A percentile compares a stretch with the other conserved stretches of the same genome.
Conservation (phyloP, 2,888 invertebrate genomes). For the Zootermopsis nevadensis region DNA sequence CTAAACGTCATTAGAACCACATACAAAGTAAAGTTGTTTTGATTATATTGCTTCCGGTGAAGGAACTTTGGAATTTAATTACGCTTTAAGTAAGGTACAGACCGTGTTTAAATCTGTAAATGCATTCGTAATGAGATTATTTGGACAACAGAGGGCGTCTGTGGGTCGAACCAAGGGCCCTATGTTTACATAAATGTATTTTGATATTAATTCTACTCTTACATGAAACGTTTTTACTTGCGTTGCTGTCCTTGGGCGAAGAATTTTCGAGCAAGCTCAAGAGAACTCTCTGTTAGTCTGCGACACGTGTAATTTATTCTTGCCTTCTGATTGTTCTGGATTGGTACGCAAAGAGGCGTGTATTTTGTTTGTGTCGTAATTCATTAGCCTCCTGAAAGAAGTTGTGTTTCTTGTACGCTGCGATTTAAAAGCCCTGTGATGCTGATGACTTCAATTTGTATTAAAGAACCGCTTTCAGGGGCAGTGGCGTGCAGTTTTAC, state of each 20-base stretch:
- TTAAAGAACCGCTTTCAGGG: no score
- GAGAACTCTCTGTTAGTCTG: neutral
- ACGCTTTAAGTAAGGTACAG: neutral
- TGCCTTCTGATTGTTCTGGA: neutral
- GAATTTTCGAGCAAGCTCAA: neutral
- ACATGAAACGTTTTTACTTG: neutral
- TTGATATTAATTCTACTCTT: neutral
- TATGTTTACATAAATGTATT: neutral
- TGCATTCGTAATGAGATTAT: neutral
- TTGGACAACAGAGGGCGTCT: neutral
- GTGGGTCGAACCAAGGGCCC: neutral
- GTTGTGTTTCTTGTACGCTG: neutral
- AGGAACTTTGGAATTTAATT: neutral
- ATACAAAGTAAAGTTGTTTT: no score
- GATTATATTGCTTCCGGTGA: neutral
- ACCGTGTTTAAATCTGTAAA: neutral
- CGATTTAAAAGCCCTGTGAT: neutral
- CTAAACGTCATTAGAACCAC: no score
- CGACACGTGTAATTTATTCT: conserved; percentile 1
- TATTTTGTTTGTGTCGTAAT: neutral
- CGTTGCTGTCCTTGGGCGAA: conserved; percentile 11
- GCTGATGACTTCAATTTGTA: neutral
- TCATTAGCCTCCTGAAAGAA: neutral
- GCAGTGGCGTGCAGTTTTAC: conserved; percentile 10
- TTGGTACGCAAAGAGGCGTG: neutral